Evolutionary conservation across 2,113 vertebrate species (phyloP), one percentile per base, ranked within the genome.

Genomic region (Furnarius figulus): DNA sequence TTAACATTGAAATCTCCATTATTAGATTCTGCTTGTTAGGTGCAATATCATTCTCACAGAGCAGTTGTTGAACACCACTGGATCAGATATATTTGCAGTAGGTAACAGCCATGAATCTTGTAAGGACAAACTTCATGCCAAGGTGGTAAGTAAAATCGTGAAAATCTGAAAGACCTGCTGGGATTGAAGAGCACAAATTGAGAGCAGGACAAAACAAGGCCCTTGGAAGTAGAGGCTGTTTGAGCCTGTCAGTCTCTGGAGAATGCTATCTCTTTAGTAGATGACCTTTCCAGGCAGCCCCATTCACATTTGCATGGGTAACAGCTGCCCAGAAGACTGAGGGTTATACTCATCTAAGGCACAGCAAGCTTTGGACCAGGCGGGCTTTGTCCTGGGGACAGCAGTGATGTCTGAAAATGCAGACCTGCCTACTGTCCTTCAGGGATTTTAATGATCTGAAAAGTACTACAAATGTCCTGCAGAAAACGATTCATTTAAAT

Each of bases 401-500:
- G 18, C 65, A 82, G 31, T 8, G 25, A 31, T 70, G 40, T 33
- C 59, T 67, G 30, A 28, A 94, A 79, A 62, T 47, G 39, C 6
- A 23, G 76, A 87, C 59, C n/a, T 90, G 52, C 28, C 24, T 8
- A 4, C 40, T 67, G 85, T 75, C 65, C 75, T 84, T 86, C 52
- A 88, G 61, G 59, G 66, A 80, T 67, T 59, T 67, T 86, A 87
- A 88, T 88, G 5, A 85, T 59, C 65, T 84, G 68, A 90, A 83
- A 66, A 80, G 39, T 52, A 74, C n/a, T 70, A n/a, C 30, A 83
- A 80, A 95, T 75, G 78, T 77, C 56, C 55, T 55, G 71, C 19
- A 89, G 50, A 94, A 94, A 96, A 67, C 18, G 27, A 84, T 93
- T 90, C 12, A 71, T 85, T 83, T 88, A 80, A 93, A 83, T 90